A percentile compares a stretch with the other conserved stretches of the same genome.
Conservation (phyloP, 35 echinoderm and acorn worm species). For the Stichopus chloronotus region DNA sequence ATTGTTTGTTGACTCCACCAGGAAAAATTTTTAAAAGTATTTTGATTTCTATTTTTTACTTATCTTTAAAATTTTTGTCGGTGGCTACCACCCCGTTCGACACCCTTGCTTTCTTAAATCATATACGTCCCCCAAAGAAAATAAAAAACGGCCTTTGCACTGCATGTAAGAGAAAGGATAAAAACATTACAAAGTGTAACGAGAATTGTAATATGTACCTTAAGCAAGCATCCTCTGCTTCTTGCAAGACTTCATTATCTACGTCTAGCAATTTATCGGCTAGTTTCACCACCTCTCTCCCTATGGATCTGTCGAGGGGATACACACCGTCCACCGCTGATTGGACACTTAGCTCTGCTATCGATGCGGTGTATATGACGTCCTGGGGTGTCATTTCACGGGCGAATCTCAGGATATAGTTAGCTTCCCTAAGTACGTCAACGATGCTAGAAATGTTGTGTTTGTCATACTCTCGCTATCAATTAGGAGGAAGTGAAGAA, state of each 20-base stretch:
- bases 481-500: neutral
- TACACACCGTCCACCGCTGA: conserved; percentile 64
- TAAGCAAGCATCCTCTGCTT: conserved; percentile 63
- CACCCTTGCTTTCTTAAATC: too few relatives aligned
- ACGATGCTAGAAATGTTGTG: conserved; percentile 67
- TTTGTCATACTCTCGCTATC: conserved; percentile 27
- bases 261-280: conserved; percentile 76
- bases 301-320: conserved; percentile 48
- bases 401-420: conserved; percentile 51
- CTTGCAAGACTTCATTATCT: conserved; percentile 40
- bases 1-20: too few relatives aligned
- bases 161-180: too few relatives aligned
- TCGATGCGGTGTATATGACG: conserved; percentile 58
- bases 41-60: too few relatives aligned
- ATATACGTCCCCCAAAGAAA: too few relatives aligned
- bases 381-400: conserved; percentile 56
- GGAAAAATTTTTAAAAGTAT: too few relatives aligned
- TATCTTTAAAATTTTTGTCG: too few relatives aligned
- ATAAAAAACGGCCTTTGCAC: too few relatives aligned
- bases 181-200: too few relatives aligned
- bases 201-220: conserved; percentile 42
- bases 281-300: conserved; percentile 65
- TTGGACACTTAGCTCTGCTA: conserved; percentile 66
- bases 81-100: too few relatives aligned
- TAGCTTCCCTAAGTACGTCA: conserved; percentile 52